These are phyloP conservation scores for Eilema griseolum DNA, from an alignment of 2,888 invertebrate genomes.

Conservation along the genomic window DNA sequence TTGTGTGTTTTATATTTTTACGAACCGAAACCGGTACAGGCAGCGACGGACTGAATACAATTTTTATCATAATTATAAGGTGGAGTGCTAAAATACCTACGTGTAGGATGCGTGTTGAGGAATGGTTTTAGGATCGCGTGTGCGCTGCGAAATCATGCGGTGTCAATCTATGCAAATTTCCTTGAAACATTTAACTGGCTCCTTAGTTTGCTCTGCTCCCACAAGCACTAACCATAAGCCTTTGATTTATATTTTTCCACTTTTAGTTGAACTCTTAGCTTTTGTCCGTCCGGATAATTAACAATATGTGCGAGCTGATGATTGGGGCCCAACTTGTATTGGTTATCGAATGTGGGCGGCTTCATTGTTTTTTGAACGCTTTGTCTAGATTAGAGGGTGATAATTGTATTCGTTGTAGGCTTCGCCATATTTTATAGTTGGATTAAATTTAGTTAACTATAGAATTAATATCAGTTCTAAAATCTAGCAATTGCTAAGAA, in stretches of 20 bases:
- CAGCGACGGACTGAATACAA: conserved; percentile 64
- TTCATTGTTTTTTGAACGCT: conserved; percentile 52
- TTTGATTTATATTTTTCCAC: conserved; percentile 65
- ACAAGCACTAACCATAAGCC: conserved; percentile 70
- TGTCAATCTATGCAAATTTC: conserved; percentile 86
- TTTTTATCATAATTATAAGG: conserved; percentile 70
- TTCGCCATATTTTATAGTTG: conserved; percentile 37
- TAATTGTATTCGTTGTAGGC: conserved; percentile 47
- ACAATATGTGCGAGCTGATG: conserved; percentile 49
- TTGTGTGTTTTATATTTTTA: conserved; percentile 76
- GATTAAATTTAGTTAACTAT: conserved; percentile 8
- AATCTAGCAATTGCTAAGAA: not conserved
- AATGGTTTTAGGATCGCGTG: conserved; percentile 65
- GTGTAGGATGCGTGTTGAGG: conserved; percentile 58
- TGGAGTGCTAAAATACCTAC: conserved; percentile 58
- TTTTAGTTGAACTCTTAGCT: conserved; percentile 58
- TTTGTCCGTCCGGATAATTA: conserved; percentile 47
- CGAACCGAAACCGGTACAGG: conserved; percentile 72
- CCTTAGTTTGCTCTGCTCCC: conserved; percentile 73
- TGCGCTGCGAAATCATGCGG: conserved; percentile 73
- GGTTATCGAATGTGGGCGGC: conserved; percentile 61
- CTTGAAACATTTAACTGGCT: conserved; percentile 82
- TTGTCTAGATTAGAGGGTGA: conserved; percentile 51
- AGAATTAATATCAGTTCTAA: not conserved
- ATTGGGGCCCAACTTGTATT: conserved; percentile 57